Base-by-base conservation (phyloP, 2,888 invertebrate genomes). In the Steinernema hermaphroditum region DNA sequence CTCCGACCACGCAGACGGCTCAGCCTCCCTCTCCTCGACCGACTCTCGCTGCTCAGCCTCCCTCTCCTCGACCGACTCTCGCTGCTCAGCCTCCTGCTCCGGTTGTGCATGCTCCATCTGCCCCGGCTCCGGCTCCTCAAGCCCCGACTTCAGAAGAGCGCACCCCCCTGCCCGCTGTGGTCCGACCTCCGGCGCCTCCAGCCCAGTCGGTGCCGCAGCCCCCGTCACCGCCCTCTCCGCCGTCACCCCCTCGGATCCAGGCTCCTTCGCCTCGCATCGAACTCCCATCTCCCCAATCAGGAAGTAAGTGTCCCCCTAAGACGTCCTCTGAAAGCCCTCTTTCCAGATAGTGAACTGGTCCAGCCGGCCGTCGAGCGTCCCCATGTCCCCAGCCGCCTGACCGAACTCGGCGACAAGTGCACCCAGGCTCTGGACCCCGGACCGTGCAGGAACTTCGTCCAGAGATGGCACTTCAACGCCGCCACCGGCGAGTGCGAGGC, bases 401-500 rank as follows among this genome's bases (percentile, higher is more conserved):
- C 79, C 74, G 73, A 77, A 72, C 72, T 81, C 9, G 78, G 80
- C 16, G 86, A 86, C 68, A 86, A 86, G 62, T 86, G 86, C 75
- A 75, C 85, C 8, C 86, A 86, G 71, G 80, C 82, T 24, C 74
- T 86, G 50, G 86, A 86, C 74, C 80, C 84, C 43, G 86, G 86
- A 77, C 84, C 86, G 41, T 86, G 86, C 79, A 80, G 78, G 41
- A 78, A 80, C 75, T 83, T 83, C 68, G 79, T 80, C 62, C 78
- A 81, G 41, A 79, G 86, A 14, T 86, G 83, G 83, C 83, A 82
- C 79, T 86, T 84, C 78, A 83, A 83, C 75, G 70, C 78, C n/a
- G 79, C 75, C 29, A 80, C 78, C 37, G 82, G 81, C 41, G 76
- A 76, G 16, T 86, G 86, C 72, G 84, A 84, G 68, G 78, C 82